Conservation (phyloP, 2,797 vertebrate species). For the Crax fasciolata region DNA sequence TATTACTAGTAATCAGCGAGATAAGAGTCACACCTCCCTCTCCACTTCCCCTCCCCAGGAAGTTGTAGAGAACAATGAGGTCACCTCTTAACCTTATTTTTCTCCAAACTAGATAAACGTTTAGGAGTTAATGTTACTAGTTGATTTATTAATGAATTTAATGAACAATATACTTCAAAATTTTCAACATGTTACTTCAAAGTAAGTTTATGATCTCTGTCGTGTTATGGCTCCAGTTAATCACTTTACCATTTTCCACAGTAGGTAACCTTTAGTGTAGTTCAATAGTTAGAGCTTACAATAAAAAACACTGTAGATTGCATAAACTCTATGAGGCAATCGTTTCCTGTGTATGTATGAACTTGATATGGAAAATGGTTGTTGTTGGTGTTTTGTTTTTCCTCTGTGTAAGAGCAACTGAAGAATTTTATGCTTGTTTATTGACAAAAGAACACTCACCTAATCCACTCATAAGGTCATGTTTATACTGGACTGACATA, state of each 20-base stretch:
- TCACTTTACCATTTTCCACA: not conserved
- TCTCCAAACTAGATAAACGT: not conserved
- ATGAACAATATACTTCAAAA: not conserved
- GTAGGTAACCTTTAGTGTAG: not conserved
- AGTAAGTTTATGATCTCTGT: not conserved
- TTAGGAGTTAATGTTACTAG: not conserved
- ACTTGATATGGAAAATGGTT: not conserved
- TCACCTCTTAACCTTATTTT: not conserved
- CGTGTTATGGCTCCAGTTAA: not conserved
- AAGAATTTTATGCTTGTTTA: not conserved
- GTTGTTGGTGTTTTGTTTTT: not conserved
- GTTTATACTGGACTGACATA: not conserved
- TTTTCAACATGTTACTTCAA: not conserved
- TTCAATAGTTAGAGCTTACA: not conserved
- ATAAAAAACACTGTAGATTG: not conserved
- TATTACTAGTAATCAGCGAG: not conserved
- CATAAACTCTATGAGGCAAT: not conserved
- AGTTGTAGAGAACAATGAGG: not conserved
- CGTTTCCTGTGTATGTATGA: not conserved
- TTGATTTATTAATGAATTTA: not conserved
- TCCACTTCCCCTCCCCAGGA: not conserved
- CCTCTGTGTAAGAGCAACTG: not conserved
- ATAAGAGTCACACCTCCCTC: not conserved
- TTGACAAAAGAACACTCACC: not conserved
- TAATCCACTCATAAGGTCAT: not conserved